A percentile compares a stretch with the other conserved stretches of the same genome.
Conservation (phyloP, 53 echinoderm and acorn worm species). For the Patiria pectinifera region DNA sequence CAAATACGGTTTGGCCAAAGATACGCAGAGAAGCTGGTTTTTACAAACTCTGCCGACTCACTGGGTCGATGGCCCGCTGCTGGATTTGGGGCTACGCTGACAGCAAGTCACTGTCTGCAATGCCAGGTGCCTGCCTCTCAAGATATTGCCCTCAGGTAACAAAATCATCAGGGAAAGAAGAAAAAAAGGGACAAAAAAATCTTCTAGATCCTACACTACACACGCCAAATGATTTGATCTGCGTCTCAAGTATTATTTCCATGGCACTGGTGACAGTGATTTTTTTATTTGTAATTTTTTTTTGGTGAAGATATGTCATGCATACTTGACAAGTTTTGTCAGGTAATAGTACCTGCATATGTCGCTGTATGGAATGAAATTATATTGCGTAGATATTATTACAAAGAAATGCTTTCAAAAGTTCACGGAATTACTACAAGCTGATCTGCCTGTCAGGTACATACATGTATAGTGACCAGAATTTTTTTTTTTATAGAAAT, state of each 20-base stretch:
- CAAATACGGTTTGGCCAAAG: background rate
- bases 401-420: too few relatives aligned
- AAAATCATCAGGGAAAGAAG: background rate
- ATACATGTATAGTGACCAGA: too few relatives aligned
- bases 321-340: background rate
- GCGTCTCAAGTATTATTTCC: background rate
- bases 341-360: background rate
- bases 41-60: background rate
- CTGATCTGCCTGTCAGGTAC: too few relatives aligned
- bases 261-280: background rate
- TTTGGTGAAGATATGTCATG: background rate
- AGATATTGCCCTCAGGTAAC: background rate
- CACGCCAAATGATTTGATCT: background rate
- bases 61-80: background rate
- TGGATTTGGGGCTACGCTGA: background rate
- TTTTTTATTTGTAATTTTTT: background rate
- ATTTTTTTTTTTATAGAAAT: too few relatives aligned
- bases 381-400: background rate
- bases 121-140: background rate
- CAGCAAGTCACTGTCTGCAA: background rate
- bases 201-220: background rate
- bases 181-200: background rate
- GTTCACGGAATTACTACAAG: too few relatives aligned
- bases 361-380: too few relatives aligned
- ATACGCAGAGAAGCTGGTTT: too few relatives aligned